These are phyloP conservation scores for Diachasmimorpha longicaudata DNA, from an alignment of 1,140 invertebrate species.

Conservation along the genomic window DNA sequence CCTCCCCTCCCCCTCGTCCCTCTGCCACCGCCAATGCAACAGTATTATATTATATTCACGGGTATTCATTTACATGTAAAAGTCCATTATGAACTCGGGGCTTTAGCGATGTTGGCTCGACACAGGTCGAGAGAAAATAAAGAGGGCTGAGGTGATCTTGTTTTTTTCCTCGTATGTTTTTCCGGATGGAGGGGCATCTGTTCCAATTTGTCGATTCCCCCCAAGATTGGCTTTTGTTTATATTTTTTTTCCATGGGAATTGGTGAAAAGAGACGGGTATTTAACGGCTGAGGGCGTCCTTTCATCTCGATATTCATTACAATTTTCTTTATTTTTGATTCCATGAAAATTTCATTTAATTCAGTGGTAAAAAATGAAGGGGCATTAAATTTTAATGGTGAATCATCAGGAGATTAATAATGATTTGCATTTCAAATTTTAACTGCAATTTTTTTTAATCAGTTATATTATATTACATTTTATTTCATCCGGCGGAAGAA, in stretches of 20 bases:
- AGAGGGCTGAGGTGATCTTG: background rate
- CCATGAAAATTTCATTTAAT: too few relatives aligned
- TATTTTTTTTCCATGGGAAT: background rate
- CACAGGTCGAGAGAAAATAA: slow-evolving; percentile 1
- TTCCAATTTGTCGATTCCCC: background rate
- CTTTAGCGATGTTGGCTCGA: background rate
- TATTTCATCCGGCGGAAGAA: too few relatives aligned
- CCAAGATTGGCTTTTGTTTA: background rate
- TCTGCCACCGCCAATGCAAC: too few relatives aligned
- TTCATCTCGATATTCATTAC: background rate
- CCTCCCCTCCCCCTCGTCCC: background rate
- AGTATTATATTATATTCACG: slow-evolving; percentile 17
- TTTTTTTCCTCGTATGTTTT: background rate
- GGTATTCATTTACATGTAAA: slow-evolving; percentile 13
- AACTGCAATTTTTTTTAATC: too few relatives aligned
- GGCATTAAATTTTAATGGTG: too few relatives aligned
- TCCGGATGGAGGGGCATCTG: background rate
- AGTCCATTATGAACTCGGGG: background rate
- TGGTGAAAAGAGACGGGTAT: background rate
- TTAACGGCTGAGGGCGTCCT: background rate
- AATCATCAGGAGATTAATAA: too few relatives aligned
- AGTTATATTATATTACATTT: too few relatives aligned
- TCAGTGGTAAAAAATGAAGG: too few relatives aligned
- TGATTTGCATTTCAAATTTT: too few relatives aligned
- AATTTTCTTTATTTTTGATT: background rate